Evolutionary conservation across 2,888 invertebrate genomes (phyloP).

Genomic region (Formica aserva): DNA sequence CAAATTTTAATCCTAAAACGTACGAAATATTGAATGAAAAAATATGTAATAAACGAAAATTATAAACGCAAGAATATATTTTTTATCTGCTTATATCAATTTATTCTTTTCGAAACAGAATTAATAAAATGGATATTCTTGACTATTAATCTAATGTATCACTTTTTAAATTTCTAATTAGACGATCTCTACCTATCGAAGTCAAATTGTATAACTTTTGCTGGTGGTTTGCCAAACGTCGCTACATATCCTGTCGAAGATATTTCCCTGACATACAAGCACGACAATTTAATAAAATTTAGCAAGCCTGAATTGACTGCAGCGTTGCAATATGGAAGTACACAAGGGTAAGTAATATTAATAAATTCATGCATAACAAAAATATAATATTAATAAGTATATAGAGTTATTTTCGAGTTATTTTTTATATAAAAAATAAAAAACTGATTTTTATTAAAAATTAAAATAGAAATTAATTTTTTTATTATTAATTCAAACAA

Average conservation of each 20-base stretch:
- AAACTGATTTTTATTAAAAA: neutral
- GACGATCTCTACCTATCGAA: neutral
- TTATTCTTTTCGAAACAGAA: neutral
- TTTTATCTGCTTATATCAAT: neutral
- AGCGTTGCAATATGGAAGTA: constrained; percentile 91
- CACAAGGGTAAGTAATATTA: constrained; percentile 88
- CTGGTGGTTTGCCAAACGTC: constrained; percentile 91
- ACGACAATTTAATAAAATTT: constrained; percentile 86
- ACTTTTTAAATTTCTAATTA: constrained; percentile 51
- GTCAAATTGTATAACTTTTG: constrained; percentile 87
- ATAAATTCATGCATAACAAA: neutral
- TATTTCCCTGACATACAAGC: constrained; percentile 87
- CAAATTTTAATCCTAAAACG: too few species aligned
- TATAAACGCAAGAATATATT: neutral
- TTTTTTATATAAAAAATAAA: neutral
- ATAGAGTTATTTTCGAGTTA: neutral
- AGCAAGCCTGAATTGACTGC: constrained; percentile 88
- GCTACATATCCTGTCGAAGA: constrained; percentile 89
- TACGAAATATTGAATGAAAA: neutral
- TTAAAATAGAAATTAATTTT: neutral
- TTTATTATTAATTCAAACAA: neutral
- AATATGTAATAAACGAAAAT: neutral
- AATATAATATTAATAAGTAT: constrained; percentile 9
- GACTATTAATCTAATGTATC: neutral
- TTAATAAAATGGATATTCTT: neutral